These are phyloP conservation scores for Gonatopus flavifemur DNA, from an alignment of 1,140 invertebrate genomes.

Conservation along the genomic window DNA sequence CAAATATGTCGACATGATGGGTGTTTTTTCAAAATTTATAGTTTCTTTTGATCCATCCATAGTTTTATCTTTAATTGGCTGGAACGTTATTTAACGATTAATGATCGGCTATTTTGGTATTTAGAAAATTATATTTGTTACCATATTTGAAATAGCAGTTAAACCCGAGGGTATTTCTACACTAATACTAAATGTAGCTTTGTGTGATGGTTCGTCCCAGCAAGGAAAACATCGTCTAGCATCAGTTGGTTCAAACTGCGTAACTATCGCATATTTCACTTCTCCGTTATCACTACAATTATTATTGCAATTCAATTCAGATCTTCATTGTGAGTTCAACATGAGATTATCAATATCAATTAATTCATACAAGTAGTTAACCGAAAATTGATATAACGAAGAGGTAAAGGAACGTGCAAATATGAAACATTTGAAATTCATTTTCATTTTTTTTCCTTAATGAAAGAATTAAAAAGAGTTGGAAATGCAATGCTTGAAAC, in stretches of 20 bases:
- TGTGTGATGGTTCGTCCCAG: conserved; percentile 94
- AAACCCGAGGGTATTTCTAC: conserved; percentile 73
- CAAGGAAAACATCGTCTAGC: conserved; percentile 90
- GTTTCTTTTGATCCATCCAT: conserved; percentile 36
- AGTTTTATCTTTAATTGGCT: conserved; percentile 8
- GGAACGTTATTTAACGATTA: conserved; percentile 1
- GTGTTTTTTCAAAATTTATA: conserved; percentile 80
- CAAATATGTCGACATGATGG: conserved; percentile 94
- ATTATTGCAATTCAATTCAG: too few relatives aligned
- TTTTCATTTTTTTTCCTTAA: too few relatives aligned
- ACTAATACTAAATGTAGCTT: conserved; percentile 89
- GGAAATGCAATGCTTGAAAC: too few relatives aligned
- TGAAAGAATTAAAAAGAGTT: too few relatives aligned
- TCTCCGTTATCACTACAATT: conserved; percentile 66
- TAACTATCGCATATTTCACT: conserved; percentile 81
- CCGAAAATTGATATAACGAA: too few relatives aligned
- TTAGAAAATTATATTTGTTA: conserved; percentile 42
- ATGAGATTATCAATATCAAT: too few relatives aligned
- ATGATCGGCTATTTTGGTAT: too few relatives aligned
- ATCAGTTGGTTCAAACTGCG: conserved; percentile 90
- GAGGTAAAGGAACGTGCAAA: too few relatives aligned
- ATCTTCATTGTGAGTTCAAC: too few relatives aligned
- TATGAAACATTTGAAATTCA: too few relatives aligned
- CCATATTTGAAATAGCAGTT: conserved; percentile 92
- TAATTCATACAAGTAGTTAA: too few relatives aligned